Conservation (phyloP, 2,888 invertebrate species). For the Ormyrus nitidulus region DNA sequence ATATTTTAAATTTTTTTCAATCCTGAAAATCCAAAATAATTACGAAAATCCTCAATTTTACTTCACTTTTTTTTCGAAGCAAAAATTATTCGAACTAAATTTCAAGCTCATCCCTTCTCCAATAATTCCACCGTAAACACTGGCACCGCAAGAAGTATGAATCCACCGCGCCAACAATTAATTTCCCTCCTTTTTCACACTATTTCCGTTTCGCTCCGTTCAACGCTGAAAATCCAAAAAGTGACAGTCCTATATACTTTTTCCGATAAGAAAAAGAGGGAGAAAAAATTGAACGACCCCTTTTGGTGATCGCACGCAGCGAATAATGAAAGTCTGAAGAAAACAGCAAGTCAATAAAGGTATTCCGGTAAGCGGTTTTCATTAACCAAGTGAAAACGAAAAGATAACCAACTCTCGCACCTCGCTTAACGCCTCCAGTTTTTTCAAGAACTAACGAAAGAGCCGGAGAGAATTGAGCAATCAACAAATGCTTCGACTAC, state of each 20-base stretch:
- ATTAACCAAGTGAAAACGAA: neutral
- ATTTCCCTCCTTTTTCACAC: constrained; percentile 25
- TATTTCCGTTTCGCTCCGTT: neutral
- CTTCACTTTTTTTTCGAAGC: neutral
- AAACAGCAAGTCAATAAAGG: neutral
- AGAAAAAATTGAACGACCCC: constrained; percentile 4
- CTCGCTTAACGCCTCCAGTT: neutral
- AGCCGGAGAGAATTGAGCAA: constrained; percentile 36
- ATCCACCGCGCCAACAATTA: constrained; percentile 35
- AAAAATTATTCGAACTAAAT: constrained; percentile 28
- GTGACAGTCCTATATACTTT: constrained; percentile 13
- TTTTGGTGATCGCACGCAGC: constrained; percentile 17
- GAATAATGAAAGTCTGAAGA: neutral
- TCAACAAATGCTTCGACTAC: constrained; percentile 43
- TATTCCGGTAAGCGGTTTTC: neutral
- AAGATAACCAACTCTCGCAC: neutral
- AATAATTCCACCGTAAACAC: constrained; percentile 29
- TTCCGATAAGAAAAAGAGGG: neutral
- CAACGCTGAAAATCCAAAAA: constrained; percentile 1
- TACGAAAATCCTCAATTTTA: constrained; percentile 4
- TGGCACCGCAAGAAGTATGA: constrained; percentile 15
- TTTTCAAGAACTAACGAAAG: neutral
- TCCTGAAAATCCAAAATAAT: neutral
- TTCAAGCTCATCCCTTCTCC: neutral
- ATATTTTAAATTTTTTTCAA: no score